A percentile compares a stretch with the other conserved stretches of the same genome.
Conservation (phyloP, 2,113 vertebrate genomes). For the Scophthalmus maximus region DNA sequence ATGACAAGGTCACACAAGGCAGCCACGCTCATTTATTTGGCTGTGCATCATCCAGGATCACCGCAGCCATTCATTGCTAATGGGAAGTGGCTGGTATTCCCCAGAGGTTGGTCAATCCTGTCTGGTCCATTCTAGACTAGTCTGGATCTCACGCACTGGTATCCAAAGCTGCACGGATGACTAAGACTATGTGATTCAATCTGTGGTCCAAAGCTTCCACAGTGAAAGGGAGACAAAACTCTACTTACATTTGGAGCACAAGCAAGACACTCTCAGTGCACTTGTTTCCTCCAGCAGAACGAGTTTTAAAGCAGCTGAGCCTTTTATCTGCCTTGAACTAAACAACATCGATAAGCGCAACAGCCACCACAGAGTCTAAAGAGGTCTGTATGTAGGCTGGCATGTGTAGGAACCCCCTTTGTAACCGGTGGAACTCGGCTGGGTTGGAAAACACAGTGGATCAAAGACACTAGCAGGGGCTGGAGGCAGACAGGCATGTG, state of each 20-base stretch:
- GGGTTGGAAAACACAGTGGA: slow-evolving; percentile 57
- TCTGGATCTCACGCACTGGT: slow-evolving; percentile 13
- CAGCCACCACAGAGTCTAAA: slow-evolving; percentile 37
- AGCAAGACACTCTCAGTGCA: slow-evolving; percentile 30
- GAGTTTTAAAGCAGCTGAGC: slow-evolving; percentile 27
- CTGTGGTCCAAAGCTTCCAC: neutral
- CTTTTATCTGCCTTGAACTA: slow-evolving; percentile 49
- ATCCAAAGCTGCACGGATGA: neutral
- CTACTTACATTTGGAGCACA: slow-evolving; percentile 24
- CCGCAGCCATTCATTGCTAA: slow-evolving; percentile 63
- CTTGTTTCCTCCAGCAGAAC: slow-evolving; percentile 34
- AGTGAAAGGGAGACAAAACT: slow-evolving; percentile 12
- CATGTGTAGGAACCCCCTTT: slow-evolving; percentile 53
- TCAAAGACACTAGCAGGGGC: slow-evolving; percentile 68
- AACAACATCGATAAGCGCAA: slow-evolving; percentile 43
- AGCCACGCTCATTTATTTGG: slow-evolving; percentile 37
- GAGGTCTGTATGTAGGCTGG: slow-evolving; percentile 50
- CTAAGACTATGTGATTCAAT: neutral
- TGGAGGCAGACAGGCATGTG: slow-evolving; percentile 62
- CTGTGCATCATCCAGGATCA: slow-evolving; percentile 42
- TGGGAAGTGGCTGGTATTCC: slow-evolving; percentile 61
- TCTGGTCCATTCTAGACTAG: slow-evolving; percentile 21
- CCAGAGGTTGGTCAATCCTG: slow-evolving; percentile 52
- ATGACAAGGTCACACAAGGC: slow-evolving; percentile 41
- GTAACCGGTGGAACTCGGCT: slow-evolving; percentile 25